Conservation (phyloP, 2,797 vertebrate species). For the Sitta carolinensis region DNA sequence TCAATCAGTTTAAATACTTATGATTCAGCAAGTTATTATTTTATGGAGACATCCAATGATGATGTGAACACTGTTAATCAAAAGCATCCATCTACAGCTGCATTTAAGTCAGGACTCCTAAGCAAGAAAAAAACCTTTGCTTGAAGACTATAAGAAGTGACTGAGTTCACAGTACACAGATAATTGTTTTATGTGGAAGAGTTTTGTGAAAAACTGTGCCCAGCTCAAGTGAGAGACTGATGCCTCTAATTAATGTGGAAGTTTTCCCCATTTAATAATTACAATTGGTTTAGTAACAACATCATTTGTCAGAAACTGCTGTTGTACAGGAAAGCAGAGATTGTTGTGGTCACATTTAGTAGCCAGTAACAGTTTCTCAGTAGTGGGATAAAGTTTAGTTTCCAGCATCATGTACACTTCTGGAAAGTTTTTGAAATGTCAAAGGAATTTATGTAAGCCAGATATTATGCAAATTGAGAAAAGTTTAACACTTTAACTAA, state of each 20-base stretch:
- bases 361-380: not conserved
- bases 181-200: not conserved
- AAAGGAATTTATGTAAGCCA: not conserved
- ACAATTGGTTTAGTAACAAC: not conserved
- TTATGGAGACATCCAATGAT: not conserved
- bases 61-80: not conserved
- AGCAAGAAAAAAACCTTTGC: not conserved
- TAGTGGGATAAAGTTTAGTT: not conserved
- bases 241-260: accelerated
- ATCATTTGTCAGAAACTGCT: not conserved
- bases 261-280: not conserved
- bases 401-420: not conserved
- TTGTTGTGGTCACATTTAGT: not conserved
- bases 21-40: not conserved
- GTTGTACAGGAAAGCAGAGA: not conserved
- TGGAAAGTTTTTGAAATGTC: not conserved
- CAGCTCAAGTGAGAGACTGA: not conserved
- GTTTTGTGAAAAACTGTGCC: not conserved
- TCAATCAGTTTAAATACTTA: not conserved
- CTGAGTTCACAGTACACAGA: not conserved
- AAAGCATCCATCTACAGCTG: not conserved
- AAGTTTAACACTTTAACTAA: not conserved
- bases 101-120: not conserved
- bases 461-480: not conserved
- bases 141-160: not conserved